A percentile compares a stretch with the other conserved stretches of the same genome.
These are phyloP conservation scores for Potorous gilbertii DNA, from an alignment of 2,797 vertebrate species.

Conservation along the genomic window DNA sequence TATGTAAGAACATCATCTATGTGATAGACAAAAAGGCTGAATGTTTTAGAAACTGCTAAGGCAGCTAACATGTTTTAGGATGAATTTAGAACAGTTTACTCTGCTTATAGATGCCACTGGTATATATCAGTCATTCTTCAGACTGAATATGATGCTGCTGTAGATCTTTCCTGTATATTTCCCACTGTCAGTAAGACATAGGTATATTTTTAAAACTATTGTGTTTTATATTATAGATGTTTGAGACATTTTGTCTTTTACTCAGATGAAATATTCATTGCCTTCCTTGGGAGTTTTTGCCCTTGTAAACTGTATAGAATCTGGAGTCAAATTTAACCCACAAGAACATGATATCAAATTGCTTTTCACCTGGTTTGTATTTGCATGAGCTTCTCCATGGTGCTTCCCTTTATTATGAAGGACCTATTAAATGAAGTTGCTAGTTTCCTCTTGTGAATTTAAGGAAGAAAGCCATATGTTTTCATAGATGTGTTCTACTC, in stretches of 20 bases:
- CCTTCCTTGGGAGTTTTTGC: slow-evolving; percentile 36
- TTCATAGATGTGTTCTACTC: background rate
- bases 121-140: background rate
- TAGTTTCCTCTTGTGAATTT: slow-evolving; percentile 29
- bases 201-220: background rate
- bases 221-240: slow-evolving; percentile 41
- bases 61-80: slow-evolving; percentile 22
- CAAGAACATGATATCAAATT: slow-evolving; percentile 9
- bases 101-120: background rate
- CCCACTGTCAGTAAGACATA: background rate
- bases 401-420: slow-evolving; percentile 37
- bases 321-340: slow-evolving; percentile 17
- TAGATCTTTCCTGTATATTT: background rate
- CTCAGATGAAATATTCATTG: slow-evolving; percentile 26
- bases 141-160: background rate
- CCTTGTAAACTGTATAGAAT: slow-evolving; percentile 7
- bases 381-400: slow-evolving; percentile 32
- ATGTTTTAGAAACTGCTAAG: background rate
- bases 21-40: background rate
- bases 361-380: slow-evolving; percentile 25
- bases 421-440: slow-evolving; percentile 30
- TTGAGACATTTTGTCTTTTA: slow-evolving; percentile 25
- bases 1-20: background rate
- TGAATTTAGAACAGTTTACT: slow-evolving; percentile 50
- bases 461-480: slow-evolving; percentile 17